Conservation (phyloP, 1,140 invertebrate genomes). For the Diorhabda elongata region DNA sequence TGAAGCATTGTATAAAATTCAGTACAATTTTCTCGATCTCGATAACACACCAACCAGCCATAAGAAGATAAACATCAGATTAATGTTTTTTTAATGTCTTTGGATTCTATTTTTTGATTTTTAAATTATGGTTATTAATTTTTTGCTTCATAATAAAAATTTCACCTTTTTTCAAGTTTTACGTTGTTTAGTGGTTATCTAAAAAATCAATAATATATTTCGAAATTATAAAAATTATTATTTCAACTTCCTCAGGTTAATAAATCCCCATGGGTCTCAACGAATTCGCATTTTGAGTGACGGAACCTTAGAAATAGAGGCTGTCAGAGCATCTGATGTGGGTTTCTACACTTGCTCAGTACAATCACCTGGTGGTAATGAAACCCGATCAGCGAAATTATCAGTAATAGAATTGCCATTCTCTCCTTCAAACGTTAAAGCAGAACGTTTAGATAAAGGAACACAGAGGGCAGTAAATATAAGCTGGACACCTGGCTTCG, state of each 20-base stretch:
- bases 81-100: too few species aligned
- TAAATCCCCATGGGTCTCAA: slow-evolving; percentile 58
- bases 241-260: slow-evolving; percentile 51
- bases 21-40: too few species aligned
- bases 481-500: slow-evolving; percentile 91
- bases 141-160: too few species aligned
- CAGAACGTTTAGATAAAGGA: slow-evolving; percentile 58
- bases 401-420: slow-evolving; percentile 93
- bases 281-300: slow-evolving; percentile 69
- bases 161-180: too few species aligned
- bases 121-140: too few species aligned
- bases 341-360: slow-evolving; percentile 80
- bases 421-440: slow-evolving; percentile 81
- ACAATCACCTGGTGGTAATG: slow-evolving; percentile 84
- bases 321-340: slow-evolving; percentile 76
- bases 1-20: too few species aligned
- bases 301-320: slow-evolving; percentile 74
- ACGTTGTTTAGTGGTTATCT: too few species aligned
- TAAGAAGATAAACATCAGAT: too few species aligned
- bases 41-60: too few species aligned
- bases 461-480: slow-evolving; percentile 76
- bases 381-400: slow-evolving; percentile 77
- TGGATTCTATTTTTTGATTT: too few species aligned
- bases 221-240: neutral
- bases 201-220: too few species aligned